Evolutionary conservation across 2,888 invertebrate species (phyloP), one percentile per base, ranked within the genome.

Genomic region (Fabriciana adippe): DNA sequence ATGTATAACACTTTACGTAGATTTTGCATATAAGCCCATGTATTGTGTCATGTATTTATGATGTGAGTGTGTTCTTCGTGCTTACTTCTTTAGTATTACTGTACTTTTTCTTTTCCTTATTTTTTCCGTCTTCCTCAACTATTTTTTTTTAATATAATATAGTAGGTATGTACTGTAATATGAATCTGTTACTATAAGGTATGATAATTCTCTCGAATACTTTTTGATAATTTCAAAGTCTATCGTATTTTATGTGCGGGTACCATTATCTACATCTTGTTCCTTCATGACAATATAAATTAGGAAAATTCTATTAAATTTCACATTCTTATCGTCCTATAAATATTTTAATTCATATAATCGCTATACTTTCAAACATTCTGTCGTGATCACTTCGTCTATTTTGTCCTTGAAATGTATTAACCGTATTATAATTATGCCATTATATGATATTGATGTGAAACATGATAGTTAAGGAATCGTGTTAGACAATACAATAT

Each of bases 401-500:
- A 81, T 79, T 82, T 86, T 75, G 75, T 81, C 81, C 79, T 79
- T 82, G 81, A 81, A 82, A 81, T 84, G 82, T 87, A 84, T 70
- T 90, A 90, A 87, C 84, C 86, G 81, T 88, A 86, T 81, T 83
- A 86, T 83, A 81, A 85, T 84, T 81, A 87, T 80, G 80, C 81
- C 85, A 88, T 84, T 82, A 71, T 71, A 81, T 83, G 78, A 89
- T 89, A 90, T 92, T 90, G 89, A 90, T 90, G 90, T 91, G 89
- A 89, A 91, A 89, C 89, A 90, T 91, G 87, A 89, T 89, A 91
- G 88, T 85, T 91, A 92, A 91, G 90, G 87, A 87, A 90, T 92
- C 91, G 92, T 92, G 92, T 92, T 92, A 92, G 92, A 92, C 92
- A 92, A 92, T 92, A 92, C 92, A 91, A 87, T 92, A 92, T 92